Percentiles rank a stretch among this genome's conserved stretches.
phyloP scores from a whole-genome alignment of 2,113 vertebrate species.

The Eulacestoma nigropectus region DNA sequence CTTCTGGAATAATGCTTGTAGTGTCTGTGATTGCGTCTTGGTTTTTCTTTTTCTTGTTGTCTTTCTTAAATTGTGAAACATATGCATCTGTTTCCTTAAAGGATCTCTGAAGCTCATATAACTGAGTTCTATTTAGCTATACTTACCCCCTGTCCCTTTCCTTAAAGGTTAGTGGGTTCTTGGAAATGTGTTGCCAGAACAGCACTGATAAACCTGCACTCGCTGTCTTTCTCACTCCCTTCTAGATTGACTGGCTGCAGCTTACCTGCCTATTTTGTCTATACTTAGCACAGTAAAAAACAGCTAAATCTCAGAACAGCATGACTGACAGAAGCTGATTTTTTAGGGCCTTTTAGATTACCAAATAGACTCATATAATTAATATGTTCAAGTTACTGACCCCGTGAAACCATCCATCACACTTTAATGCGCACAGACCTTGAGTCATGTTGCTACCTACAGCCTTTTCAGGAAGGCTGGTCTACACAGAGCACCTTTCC shows the following conservation, averaged over 20 bases:
- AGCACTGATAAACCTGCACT: background rate
- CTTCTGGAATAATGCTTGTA: background rate
- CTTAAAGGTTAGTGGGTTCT: background rate
- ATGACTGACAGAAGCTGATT: background rate
- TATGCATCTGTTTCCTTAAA: background rate
- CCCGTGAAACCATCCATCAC: background rate
- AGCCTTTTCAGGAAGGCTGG: background rate
- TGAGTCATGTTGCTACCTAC: background rate
- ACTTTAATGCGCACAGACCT: accelerated
- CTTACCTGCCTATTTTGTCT: background rate
- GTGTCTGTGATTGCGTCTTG: background rate
- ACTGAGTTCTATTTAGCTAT: background rate
- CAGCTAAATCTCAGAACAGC: background rate
- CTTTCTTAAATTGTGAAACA: background rate
- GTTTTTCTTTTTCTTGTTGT: too few species aligned
- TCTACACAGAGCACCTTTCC: background rate
- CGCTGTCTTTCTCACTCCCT: background rate
- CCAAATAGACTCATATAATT: background rate
- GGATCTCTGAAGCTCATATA: background rate
- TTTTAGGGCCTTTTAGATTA: background rate
- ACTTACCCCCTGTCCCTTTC: accelerated
- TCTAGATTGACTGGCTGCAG: background rate
- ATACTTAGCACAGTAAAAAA: background rate
- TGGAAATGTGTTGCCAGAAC: background rate
- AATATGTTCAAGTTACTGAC: background rate